phyloP scores from a whole-genome alignment of 2,797 vertebrate species.

The Sciurus carolinensis region DNA sequence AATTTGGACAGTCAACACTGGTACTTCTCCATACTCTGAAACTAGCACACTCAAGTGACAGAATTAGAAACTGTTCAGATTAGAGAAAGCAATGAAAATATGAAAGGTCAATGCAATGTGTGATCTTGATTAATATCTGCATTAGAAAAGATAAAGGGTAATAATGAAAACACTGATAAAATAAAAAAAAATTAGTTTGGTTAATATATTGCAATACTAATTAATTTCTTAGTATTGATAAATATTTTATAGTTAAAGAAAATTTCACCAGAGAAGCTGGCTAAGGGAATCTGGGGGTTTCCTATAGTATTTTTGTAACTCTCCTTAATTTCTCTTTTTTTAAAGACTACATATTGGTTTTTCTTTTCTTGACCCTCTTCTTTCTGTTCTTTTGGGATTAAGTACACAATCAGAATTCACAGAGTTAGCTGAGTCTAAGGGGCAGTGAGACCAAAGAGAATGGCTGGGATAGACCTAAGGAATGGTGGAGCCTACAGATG shows the following conservation, averaged over 20 bases:
- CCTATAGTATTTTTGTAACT: neutral
- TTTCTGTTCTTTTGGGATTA: neutral
- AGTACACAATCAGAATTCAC: neutral
- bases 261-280: neutral
- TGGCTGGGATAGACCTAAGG: no score
- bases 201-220: neutral
- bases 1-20: no score
- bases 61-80: neutral
- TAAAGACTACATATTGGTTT: neutral
- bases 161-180: neutral
- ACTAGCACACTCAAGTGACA: neutral
- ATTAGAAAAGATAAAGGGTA: neutral
- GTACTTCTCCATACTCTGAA: no score
- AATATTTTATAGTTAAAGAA: neutral
- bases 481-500: rapidly evolving
- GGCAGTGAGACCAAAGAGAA: neutral
- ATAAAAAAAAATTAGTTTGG: neutral
- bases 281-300: neutral
- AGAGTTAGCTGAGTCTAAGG: neutral
- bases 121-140: neutral
- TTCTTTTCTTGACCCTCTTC: neutral
- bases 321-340: neutral
- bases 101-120: neutral
- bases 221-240: neutral
- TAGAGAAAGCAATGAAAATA: neutral